These are phyloP conservation scores for Lycocerus yunnanus DNA, from an alignment of 2,888 invertebrate species.

Conservation along the genomic window DNA sequence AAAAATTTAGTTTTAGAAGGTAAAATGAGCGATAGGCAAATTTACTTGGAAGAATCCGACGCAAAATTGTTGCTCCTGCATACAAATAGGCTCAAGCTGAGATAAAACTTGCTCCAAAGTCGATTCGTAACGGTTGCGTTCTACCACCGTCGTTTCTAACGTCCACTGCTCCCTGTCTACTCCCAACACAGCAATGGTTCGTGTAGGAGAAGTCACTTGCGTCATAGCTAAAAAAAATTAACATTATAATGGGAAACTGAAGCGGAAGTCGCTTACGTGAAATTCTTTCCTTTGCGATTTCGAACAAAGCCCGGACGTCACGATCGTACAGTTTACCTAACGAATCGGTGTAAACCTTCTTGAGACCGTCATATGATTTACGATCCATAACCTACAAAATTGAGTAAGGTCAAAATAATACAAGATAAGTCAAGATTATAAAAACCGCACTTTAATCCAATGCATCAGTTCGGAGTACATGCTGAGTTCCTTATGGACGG, in stretches of 20 bases:
- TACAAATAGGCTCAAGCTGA: conserved; percentile 87
- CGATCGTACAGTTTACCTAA: conserved; percentile 88
- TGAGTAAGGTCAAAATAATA: background rate
- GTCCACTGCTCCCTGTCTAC: conserved; percentile 69
- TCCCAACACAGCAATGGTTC: conserved; percentile 57
- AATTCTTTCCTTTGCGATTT: conserved; percentile 67
- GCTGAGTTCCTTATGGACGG: conserved; percentile 83
- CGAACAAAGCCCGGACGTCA: conserved; percentile 79
- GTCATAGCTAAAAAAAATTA: conserved; percentile 22
- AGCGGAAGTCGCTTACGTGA: conserved; percentile 38
- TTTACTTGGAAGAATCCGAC: conserved; percentile 80
- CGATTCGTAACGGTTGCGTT: conserved; percentile 66
- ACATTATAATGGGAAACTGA: background rate
- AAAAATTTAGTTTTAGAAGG: conserved; percentile 58
- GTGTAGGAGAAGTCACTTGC: conserved; percentile 45
- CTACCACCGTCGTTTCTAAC: conserved; percentile 64
- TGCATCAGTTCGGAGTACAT: conserved; percentile 91
- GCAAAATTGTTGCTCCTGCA: conserved; percentile 95
- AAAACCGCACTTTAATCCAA: conserved; percentile 71
- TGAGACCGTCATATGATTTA: conserved; percentile 78
- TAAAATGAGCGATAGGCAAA: background rate
- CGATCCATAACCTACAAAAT: conserved; percentile 69
- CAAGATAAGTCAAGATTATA: background rate
- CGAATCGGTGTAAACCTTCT: conserved; percentile 81
- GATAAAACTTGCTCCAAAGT: conserved; percentile 84